Evolutionary conservation across 2,888 invertebrate genomes (phyloP), one percentile per base, ranked within the genome.

Genomic region (Ephialtes manifestator): DNA sequence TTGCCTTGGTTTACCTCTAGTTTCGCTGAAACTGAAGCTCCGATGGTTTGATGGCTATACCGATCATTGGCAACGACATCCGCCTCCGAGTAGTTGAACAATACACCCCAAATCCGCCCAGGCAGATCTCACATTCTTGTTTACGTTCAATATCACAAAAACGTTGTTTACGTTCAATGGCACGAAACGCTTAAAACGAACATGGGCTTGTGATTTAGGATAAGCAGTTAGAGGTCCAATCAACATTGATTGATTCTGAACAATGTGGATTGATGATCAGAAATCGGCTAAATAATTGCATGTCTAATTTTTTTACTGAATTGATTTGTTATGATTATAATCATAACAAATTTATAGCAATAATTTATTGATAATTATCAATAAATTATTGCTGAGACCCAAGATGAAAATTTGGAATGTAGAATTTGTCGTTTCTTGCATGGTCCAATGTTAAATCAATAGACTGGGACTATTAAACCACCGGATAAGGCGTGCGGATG

Each of bases 61-160:
- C 55, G 58, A 43, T 75, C 68, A 72, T 18, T n/a, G 72, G 72
- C n/a, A 65, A 28, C 48, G 18, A 60, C 51, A 48, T 77, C 13
- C 31, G 46, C 31, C 53, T 35, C 43, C n/a, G 20, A 55, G 20
- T 48, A 46, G 28, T 51, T 58, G 18, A 8, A 7, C 39, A 48
- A 68, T 39, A 15, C 43, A 67, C 20, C 67, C 53, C 58, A 35
- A 20, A 39, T 35, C 53, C 55, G 13, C 31, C 8, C 39, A 18
- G 2, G 2, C 39, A 10, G 55, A 24, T 72, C 55, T 39, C 43
- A 24, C 53, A 39, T 55, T 58, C 72, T 60, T 28, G 10, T 46
- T 28, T 46, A 24, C n/a, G n/a, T 58, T 60, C n/a, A n/a, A n/a
- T n/a, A n/a, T n/a, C n/a, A n/a, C n/a, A n/a, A n/a, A n/a, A n/a